Evolutionary conservation across 2,113 vertebrate species (phyloP).

Genomic region (Syngnathus typhle): DNA sequence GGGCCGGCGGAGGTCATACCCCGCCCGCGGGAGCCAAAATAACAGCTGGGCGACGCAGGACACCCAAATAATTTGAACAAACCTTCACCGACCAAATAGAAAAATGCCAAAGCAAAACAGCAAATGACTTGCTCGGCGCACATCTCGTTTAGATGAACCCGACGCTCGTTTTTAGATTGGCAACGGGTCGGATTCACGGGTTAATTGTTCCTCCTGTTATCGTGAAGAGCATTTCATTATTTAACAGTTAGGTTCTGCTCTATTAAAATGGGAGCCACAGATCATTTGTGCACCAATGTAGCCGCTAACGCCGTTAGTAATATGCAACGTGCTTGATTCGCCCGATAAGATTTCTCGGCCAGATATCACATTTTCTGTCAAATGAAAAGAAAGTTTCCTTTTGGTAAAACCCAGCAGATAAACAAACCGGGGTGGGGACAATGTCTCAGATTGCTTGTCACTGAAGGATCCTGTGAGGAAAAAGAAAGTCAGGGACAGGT

Average conservation of each 20-base stretch:
- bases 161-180: no score
- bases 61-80: conserved; percentile 27
- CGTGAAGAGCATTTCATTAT: no score
- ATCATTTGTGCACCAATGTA: neutral
- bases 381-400: neutral
- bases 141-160: no score
- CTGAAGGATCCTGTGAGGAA: neutral
- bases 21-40: conserved; percentile 38
- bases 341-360: neutral
- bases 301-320: neutral
- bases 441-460: neutral
- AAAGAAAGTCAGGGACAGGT: neutral
- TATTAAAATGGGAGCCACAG: neutral
- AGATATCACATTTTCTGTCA: neutral
- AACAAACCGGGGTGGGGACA: neutral
- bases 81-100: neutral
- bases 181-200: no score
- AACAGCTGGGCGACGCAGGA: conserved; percentile 47
- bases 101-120: no score
- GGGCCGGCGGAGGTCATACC: conserved; percentile 51
- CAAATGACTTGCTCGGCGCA: no score
- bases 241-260: neutral
- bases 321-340: neutral
- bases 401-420: neutral
- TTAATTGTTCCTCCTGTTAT: no score